Conservation (phyloP, 2,888 invertebrate species). For the Poecilus cupreus region DNA sequence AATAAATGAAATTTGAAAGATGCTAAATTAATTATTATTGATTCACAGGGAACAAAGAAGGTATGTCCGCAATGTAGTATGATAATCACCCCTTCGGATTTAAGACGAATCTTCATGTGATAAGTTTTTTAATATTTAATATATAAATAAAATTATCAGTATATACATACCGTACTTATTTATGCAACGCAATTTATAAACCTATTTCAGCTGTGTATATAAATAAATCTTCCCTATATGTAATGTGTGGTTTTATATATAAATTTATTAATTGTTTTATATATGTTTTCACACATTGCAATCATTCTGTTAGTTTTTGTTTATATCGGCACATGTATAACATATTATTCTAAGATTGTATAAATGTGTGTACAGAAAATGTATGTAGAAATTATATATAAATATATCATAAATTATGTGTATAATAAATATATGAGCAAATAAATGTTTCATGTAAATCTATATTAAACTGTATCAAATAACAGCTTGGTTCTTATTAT, state of each 20-base stretch:
- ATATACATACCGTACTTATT: conserved; percentile 61
- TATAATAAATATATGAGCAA: conserved; percentile 56
- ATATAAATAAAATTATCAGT: conserved; percentile 61
- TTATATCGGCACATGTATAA: conserved; percentile 51
- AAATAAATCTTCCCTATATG: conserved; percentile 47
- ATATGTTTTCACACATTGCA: conserved; percentile 49
- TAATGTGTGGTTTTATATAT: conserved; percentile 60
- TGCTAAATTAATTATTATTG: conserved; percentile 63
- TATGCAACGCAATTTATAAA: conserved; percentile 59
- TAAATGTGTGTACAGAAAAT: conserved; percentile 58
- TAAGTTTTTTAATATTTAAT: conserved; percentile 60
- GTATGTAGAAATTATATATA: conserved; percentile 54
- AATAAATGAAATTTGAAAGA: background rate
- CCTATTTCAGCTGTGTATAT: conserved; percentile 53
- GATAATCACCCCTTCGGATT: conserved; percentile 91
- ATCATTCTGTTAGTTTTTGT: conserved; percentile 48
- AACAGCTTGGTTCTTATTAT: background rate
- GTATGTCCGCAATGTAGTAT: conserved; percentile 96
- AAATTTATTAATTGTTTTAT: conserved; percentile 61
- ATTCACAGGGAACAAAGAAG: conserved; percentile 86
- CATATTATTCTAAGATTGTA: conserved; percentile 57
- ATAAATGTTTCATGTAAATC: conserved; percentile 58
- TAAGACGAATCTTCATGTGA: conserved; percentile 93
- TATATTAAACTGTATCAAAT: conserved; percentile 10
- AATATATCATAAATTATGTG: conserved; percentile 52